These are phyloP conservation scores for Eonycteris spelaea DNA, from an alignment of 2,113 vertebrate species.

Conservation along the genomic window DNA sequence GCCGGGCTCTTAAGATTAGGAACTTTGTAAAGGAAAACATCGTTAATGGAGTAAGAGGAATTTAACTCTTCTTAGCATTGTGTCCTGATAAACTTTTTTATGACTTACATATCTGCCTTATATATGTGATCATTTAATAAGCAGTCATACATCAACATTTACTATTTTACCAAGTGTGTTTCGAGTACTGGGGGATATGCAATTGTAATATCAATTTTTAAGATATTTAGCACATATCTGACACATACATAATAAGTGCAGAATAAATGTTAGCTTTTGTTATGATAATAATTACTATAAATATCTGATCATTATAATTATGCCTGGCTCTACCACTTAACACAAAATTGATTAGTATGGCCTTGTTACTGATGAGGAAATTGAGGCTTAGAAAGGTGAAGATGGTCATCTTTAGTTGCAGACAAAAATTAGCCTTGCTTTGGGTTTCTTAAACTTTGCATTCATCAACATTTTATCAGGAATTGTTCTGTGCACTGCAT, in stretches of 20 bases:
- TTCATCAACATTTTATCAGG: no score
- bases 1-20: slow-evolving; percentile 53
- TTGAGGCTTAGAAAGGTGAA: background rate
- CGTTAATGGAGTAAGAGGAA: slow-evolving; percentile 59
- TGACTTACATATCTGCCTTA: background rate
- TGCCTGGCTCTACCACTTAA: background rate
- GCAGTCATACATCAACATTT: background rate
- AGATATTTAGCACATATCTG: background rate
- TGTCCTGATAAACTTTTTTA: slow-evolving; percentile 4
- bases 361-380: background rate
- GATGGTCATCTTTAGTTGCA: background rate
- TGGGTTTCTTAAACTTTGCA: background rate
- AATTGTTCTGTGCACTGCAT: background rate
- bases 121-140: background rate
- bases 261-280: background rate
- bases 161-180: background rate
- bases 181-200: background rate
- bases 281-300: background rate
- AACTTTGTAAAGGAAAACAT: slow-evolving; percentile 52
- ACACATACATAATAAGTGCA: background rate
- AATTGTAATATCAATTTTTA: background rate
- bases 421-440: background rate
- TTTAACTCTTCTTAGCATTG: slow-evolving; percentile 38
- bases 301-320: background rate
- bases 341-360: background rate